phyloP scores from a whole-genome alignment of 1,140 invertebrate genomes.

The Solenopsis fugax region DNA sequence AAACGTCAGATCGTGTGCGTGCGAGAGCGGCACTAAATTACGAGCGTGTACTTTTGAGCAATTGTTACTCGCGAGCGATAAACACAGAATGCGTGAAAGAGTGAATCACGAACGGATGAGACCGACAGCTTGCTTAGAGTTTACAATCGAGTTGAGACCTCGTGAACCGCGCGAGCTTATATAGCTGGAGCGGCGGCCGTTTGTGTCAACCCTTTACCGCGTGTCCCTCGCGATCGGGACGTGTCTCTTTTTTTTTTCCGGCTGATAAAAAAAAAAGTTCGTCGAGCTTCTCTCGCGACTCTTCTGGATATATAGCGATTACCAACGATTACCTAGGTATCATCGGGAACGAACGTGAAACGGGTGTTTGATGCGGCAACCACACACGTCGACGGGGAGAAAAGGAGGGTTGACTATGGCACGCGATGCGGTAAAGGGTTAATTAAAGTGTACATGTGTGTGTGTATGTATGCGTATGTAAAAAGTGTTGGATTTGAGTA shows the following conservation, averaged over 20 bases:
- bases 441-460: constrained; percentile 13
- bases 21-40: constrained; percentile 17
- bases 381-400: not conserved
- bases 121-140: constrained; percentile 80
- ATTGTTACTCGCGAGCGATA: not conserved
- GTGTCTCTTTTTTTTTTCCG: not conserved
- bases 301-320: not conserved
- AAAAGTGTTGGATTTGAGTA: constrained; percentile 51
- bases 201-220: constrained; percentile 38
- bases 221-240: not conserved
- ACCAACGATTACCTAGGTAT: not conserved
- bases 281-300: not conserved
- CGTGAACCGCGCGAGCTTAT: not conserved
- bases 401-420: constrained; percentile 1
- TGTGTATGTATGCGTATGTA: constrained; percentile 11
- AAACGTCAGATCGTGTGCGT: not conserved
- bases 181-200: not conserved
- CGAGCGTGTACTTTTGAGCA: not conserved
- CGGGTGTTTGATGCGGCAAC: not conserved
- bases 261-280: not conserved
- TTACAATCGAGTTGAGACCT: constrained; percentile 77
- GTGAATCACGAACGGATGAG: constrained; percentile 2
- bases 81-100: not conserved
- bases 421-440: constrained; percentile 51
- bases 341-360: not conserved